A percentile compares a stretch with the other conserved stretches of the same genome.
Conservation (phyloP, 2,797 vertebrate genomes). For the Paratrypauchen microcephalus region DNA sequence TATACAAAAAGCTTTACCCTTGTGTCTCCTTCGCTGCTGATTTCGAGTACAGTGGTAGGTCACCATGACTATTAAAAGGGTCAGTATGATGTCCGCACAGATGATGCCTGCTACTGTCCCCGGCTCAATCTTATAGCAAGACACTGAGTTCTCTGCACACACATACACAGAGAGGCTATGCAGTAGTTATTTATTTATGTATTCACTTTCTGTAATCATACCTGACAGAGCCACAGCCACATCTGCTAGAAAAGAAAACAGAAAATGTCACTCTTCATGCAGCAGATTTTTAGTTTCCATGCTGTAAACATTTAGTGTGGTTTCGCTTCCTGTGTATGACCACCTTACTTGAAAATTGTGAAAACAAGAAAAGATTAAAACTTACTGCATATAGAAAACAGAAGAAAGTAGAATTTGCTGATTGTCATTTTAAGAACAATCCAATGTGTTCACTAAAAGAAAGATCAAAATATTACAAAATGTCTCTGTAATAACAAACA, state of each 20-base stretch:
- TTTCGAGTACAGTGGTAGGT: slow-evolving; percentile 71
- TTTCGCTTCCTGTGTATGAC: slow-evolving; percentile 58
- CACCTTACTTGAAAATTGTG: slow-evolving; percentile 4
- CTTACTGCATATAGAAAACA: slow-evolving; percentile 59
- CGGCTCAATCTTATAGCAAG: slow-evolving; percentile 73
- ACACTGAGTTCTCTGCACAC: slow-evolving; percentile 36
- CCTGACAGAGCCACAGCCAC: slow-evolving; percentile 26
- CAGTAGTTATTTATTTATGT: neutral
- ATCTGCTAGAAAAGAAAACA: slow-evolving; percentile 26
- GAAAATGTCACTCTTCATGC: neutral
- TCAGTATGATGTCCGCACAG: slow-evolving; percentile 70
- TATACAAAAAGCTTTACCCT: slow-evolving; percentile 50
- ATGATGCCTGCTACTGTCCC: slow-evolving; percentile 67
- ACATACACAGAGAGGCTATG: slow-evolving; percentile 1
- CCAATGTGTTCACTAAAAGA: slow-evolving; percentile 33
- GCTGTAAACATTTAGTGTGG: slow-evolving; percentile 28
- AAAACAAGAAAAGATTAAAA: neutral
- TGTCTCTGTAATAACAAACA: neutral
- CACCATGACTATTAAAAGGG: slow-evolving; percentile 64
- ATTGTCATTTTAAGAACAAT: slow-evolving; percentile 49
- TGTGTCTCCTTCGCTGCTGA: slow-evolving; percentile 51
- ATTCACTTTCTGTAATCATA: slow-evolving; percentile 19
- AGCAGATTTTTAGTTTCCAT: slow-evolving; percentile 39
- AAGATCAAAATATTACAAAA: slow-evolving; percentile 6
- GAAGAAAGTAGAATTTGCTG: slow-evolving; percentile 4